These are phyloP conservation scores for Caenorhabditis panamensis DNA, from an alignment of 2,888 invertebrate genomes.

Conservation along the genomic window DNA sequence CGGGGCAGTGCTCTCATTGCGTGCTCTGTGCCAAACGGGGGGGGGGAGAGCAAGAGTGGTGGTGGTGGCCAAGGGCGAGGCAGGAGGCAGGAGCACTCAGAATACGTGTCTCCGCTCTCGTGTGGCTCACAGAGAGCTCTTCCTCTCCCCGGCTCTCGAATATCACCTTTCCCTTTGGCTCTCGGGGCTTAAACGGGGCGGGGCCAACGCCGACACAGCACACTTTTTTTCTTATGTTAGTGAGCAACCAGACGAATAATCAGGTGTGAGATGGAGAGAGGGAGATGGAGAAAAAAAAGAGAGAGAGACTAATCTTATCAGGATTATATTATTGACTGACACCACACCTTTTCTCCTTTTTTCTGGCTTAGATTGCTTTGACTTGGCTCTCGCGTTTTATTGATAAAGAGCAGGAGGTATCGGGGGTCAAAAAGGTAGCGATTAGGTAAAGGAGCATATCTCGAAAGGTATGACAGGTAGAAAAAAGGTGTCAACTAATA, in stretches of 20 bases:
- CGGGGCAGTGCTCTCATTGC: conserved; percentile 38
- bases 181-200: background rate
- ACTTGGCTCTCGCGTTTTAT: no score
- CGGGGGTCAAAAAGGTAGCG: no score
- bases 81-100: background rate
- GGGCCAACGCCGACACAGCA: background rate
- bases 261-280: background rate
- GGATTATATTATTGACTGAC: conserved; percentile 38
- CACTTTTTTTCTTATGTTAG: no score
- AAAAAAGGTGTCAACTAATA: no score
- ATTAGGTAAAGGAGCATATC: no score
- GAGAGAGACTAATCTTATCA: conserved; percentile 52
- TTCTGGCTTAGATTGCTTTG: background rate
- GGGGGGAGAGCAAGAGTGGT: no score
- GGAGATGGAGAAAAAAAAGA: no score
- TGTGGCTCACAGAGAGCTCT: conserved; percentile 24
- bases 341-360: background rate
- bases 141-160: conserved; percentile 37
- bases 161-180: conserved; percentile 45
- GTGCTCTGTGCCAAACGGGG: conserved; percentile 17
- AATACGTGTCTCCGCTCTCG: background rate
- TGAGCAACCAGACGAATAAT: conserved; percentile 10
- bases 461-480: no score
- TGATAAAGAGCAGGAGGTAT: background rate
- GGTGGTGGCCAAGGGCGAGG: background rate